A percentile compares a stretch with the other conserved stretches of the same genome.
Conservation (phyloP, 37 sponge, comb jelly and placozoan genomes). For the Tethya wilhelma region DNA sequence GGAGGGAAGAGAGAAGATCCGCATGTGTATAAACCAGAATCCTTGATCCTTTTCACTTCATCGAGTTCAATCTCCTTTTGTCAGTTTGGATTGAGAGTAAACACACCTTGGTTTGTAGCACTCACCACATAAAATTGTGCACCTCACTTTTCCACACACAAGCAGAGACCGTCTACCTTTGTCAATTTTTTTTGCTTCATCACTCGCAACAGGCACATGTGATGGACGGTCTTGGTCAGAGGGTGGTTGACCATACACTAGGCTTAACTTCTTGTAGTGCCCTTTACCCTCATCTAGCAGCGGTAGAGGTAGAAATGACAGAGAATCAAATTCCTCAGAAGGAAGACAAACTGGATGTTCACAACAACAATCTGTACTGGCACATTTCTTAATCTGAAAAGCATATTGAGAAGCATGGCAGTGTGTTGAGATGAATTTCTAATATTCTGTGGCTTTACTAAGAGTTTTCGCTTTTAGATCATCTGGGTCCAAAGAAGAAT, state of each 20-base stretch:
- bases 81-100: neutral
- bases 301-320: conserved; percentile 1
- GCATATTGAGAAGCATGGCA: conserved; percentile 4
- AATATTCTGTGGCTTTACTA: neutral
- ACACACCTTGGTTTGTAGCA: neutral
- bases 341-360: conserved; percentile 3
- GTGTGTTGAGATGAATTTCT: neutral
- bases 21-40: conserved; percentile 4
- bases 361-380: neutral
- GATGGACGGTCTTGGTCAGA: conserved; percentile 1
- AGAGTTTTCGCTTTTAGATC: neutral
- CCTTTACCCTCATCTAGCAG: neutral
- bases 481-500: neutral
- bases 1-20: neutral
- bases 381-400: conserved; percentile 2
- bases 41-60: neutral
- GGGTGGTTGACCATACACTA: neutral
- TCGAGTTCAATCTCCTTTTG: neutral
- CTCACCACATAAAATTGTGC: neutral
- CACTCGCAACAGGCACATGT: neutral
- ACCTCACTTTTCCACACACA: neutral
- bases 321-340: neutral
- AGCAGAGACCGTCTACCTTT: too few species aligned
- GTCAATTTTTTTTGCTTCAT: neutral
- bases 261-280: neutral